Evolutionary conservation across 2,888 invertebrate genomes (phyloP), one percentile per base, ranked within the genome.

Genomic region (Oligia latruncula): DNA sequence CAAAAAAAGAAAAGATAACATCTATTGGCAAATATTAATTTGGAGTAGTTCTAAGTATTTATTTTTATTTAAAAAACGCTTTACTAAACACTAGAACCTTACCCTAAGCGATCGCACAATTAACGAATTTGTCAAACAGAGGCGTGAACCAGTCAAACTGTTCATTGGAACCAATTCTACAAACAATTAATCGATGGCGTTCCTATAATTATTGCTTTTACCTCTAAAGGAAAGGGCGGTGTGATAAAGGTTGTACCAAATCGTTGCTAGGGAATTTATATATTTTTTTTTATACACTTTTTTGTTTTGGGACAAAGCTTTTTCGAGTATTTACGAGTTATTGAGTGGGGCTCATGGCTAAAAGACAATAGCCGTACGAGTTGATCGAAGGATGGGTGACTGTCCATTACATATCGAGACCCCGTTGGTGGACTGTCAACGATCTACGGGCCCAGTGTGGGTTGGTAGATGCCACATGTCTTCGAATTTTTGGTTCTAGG

Each of bases 81-180:
- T 40, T 60, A 40, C 68, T 77, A 11, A 49, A 17, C 11, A 73
- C 49, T 66, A 60, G 46, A 49, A 20, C 35, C 29, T 29, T 9
- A 73, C 52, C 67, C 70, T 23, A 80, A 88, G 71, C 89, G 87
- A 87, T 87, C 83, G 84, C 84, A 86, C 84, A 91, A 92, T 92
- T 92, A 93, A 90, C 90, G 87, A 90, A 92, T 93, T 93, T 93
- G 92, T 92, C 92, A 93, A 93, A 93, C 91, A 92, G 90, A 87
- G 82, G 86, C 88, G 85, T 71, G 84, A 87, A 85, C 81, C 80
- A 77, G 82, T 85, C 86, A 89, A 85, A 87, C 86, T 86, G 90
- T 89, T 87, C 89, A 88, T 88, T 85, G 88, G 71, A 88, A 87
- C 87, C 85, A 89, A 89, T 89, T 84, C 85, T 86, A 87, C 89